Conservation (phyloP, 2,888 invertebrate genomes). For the Mamestra brassicae region DNA sequence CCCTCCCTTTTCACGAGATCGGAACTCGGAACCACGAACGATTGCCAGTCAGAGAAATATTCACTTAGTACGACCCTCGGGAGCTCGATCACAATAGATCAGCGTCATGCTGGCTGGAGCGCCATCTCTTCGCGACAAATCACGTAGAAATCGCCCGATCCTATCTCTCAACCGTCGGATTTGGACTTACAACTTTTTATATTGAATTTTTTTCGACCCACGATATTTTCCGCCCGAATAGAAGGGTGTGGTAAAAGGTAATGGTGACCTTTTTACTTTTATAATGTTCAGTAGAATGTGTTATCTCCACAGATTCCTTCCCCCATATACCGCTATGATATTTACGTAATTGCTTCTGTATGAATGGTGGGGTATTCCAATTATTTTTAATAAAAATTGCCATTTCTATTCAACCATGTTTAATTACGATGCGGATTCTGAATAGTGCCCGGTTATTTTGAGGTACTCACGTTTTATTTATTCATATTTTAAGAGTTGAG, state of each 20-base stretch:
- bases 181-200: slow-evolving; percentile 72
- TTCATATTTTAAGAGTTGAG: slow-evolving; percentile 24
- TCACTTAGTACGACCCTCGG: slow-evolving; percentile 73
- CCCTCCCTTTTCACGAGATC: slow-evolving; percentile 45
- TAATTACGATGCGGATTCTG: slow-evolving; percentile 30
- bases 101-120: slow-evolving; percentile 72
- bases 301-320: slow-evolving; percentile 56
- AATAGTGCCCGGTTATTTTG: slow-evolving; percentile 25
- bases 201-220: slow-evolving; percentile 74
- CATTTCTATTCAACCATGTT: slow-evolving; percentile 25
- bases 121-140: slow-evolving; percentile 79
- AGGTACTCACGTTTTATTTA: slow-evolving; percentile 21
- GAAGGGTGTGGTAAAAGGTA: slow-evolving; percentile 71
- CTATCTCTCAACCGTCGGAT: slow-evolving; percentile 72
- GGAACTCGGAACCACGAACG: slow-evolving; percentile 53
- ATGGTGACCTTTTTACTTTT: slow-evolving; percentile 69
- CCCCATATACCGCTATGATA: slow-evolving; percentile 52
- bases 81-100: slow-evolving; percentile 78
- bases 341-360: slow-evolving; percentile 58
- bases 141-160: slow-evolving; percentile 76
- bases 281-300: slow-evolving; percentile 61
- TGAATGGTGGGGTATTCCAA: slow-evolving; percentile 52
- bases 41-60: slow-evolving; percentile 75
- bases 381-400: slow-evolving; percentile 50
- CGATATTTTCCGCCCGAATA: slow-evolving; percentile 73